Base-by-base conservation (phyloP, 2,113 vertebrate genomes). In the Grallaria varia region DNA sequence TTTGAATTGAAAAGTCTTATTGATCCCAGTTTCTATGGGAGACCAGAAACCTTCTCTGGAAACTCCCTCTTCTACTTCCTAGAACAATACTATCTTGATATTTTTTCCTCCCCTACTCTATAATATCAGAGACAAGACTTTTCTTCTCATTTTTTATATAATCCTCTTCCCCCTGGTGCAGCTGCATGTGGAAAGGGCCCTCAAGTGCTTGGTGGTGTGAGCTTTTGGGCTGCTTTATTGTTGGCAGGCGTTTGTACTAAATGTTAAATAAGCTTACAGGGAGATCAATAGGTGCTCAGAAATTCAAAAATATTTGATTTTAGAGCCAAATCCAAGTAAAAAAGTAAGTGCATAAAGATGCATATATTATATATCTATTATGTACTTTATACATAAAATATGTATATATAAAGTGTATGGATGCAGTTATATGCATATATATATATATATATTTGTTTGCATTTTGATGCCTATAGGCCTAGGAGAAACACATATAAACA, bases 401-500 rank as follows among this genome's bases (percentile, higher is more conserved):
- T 62, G 3, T 44, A 7, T 13, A 30, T 37, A 59, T 27, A 50
- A 74, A 14, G 23, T 63, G 16, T 47, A 42, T 82, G 52, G 27
- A 75, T 64, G 24, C 19, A 87, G 72, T 82, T 77, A 59, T 59
- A 47, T 52, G 23, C 20, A 39, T 12, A 19, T 67, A 16, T 71
- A 13, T 82, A 37, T 84, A 18, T 62, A 13, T 76, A 10, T 83
- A 37, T 84, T 55, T 84, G 10, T 81, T 93, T 88, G 23, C 60
- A 74, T 74, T 95, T 86, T 77, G 66, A 35, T 80, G 24, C 50
- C 45, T 33, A 6, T 11, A 62, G 49, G 21, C 27, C 53, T 87
- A 8, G 20, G 53, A 79, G 82, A 69, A 94, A 94, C 85, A 95
- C 4, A 5, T 92, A 58, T 90, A 90, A 93, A 93, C n/a, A 85